These are phyloP conservation scores for Brachyalestes nurse DNA, from an alignment of 2,797 vertebrate species.

Conservation along the genomic window DNA sequence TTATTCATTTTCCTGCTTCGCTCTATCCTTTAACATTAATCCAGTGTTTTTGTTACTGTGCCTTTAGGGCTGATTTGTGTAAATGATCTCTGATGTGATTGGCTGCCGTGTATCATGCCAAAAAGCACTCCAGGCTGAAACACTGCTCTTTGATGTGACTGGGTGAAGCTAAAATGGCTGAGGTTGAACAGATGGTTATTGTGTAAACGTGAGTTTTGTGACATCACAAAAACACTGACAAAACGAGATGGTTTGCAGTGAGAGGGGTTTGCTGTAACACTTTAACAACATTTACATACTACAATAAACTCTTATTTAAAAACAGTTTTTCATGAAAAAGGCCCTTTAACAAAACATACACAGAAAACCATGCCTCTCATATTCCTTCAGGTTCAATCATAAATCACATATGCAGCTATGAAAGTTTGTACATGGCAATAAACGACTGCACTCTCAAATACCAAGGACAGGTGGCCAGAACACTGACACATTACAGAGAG, in stretches of 20 bases:
- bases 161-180: neutral
- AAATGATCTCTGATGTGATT: no score
- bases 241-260: neutral
- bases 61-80: no score
- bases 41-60: neutral
- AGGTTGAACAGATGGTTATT: neutral
- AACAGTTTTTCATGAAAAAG: neutral
- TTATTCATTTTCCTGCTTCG: neutral
- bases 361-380: constrained; percentile 26
- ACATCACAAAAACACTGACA: neutral
- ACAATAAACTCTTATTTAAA: neutral
- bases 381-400: constrained; percentile 69
- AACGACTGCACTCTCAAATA: constrained; percentile 58
- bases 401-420: constrained; percentile 73
- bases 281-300: no score
- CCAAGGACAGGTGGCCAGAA: constrained; percentile 56
- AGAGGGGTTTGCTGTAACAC: no score
- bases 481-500: neutral
- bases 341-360: constrained; percentile 4
- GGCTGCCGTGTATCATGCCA: no score
- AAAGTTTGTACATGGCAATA: constrained; percentile 58
- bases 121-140: neutral
- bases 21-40: neutral
- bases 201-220: neutral
- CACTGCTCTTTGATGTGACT: neutral